Evolutionary conservation across 2,888 invertebrate species (phyloP).

Genomic region (Cheilosia soror): DNA sequence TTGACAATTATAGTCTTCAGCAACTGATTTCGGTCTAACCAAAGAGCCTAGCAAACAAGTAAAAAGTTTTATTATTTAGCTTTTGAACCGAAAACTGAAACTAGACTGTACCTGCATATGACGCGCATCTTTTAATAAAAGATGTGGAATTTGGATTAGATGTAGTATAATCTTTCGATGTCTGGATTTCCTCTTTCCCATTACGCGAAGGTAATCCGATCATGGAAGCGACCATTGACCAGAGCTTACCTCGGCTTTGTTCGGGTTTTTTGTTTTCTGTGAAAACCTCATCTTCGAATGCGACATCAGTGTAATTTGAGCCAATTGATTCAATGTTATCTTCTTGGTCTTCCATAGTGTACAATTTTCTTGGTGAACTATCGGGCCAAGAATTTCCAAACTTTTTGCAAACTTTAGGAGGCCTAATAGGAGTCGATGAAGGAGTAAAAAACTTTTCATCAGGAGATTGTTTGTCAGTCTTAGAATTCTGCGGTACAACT

Average conservation of each 20-base stretch:
- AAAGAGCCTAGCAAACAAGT: slow-evolving; percentile 78
- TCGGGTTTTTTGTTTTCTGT: slow-evolving; percentile 64
- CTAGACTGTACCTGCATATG: slow-evolving; percentile 79
- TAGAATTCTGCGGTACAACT: slow-evolving; percentile 59
- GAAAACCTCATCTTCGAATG: slow-evolving; percentile 76
- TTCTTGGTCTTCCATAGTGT: slow-evolving; percentile 53
- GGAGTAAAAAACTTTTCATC: slow-evolving; percentile 64
- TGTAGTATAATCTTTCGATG: slow-evolving; percentile 28
- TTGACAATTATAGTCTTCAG: slow-evolving; percentile 75
- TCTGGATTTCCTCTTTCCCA: slow-evolving; percentile 9
- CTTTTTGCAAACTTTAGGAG: slow-evolving; percentile 27
- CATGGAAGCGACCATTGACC: slow-evolving; percentile 80
- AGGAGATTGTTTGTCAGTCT: slow-evolving; percentile 41
- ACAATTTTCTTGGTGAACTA: slow-evolving; percentile 31
- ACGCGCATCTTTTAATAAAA: slow-evolving; percentile 81
- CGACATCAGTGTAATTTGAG: slow-evolving; percentile 48
- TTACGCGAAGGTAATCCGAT: slow-evolving; percentile 79
- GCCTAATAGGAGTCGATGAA: slow-evolving; percentile 49
- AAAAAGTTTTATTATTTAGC: background rate
- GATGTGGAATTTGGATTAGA: slow-evolving; percentile 76
- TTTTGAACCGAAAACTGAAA: background rate
- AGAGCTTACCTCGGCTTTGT: slow-evolving; percentile 31
- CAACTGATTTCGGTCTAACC: slow-evolving; percentile 77
- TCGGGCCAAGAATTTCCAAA: background rate
- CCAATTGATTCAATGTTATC: slow-evolving; percentile 33